phyloP scores from a whole-genome alignment of 2,113 vertebrate species.

The Melanotaenia duboulayi region DNA sequence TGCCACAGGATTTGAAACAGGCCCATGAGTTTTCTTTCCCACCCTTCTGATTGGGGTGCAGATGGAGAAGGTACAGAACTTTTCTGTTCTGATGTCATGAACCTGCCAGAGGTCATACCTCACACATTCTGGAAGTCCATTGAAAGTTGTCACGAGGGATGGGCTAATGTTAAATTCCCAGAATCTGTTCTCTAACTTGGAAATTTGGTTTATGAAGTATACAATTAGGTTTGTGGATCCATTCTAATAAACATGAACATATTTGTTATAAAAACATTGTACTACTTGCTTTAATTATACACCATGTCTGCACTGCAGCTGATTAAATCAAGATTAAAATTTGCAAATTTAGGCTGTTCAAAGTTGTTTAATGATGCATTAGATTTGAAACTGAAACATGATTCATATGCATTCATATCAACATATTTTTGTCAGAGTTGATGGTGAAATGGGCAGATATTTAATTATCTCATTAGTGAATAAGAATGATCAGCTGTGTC shows the following conservation, averaged over 20 bases:
- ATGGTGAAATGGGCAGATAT: too few species aligned
- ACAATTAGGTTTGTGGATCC: too few species aligned
- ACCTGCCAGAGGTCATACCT: conserved; percentile 32
- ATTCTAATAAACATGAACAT: neutral
- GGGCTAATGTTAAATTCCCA: conserved; percentile 13
- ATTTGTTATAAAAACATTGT: conserved; percentile 25
- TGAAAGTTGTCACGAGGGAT: conserved; percentile 14
- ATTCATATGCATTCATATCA: neutral
- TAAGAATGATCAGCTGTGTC: too few species aligned
- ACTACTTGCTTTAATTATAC: conserved; percentile 18
- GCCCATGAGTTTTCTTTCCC: conserved; percentile 33
- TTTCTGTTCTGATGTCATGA: conserved; percentile 35
- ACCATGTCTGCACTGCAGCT: neutral
- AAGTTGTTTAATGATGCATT: conserved; percentile 18
- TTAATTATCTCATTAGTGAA: too few species aligned
- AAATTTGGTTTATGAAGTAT: neutral
- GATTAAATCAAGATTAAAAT: conserved; percentile 41
- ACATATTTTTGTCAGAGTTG: neutral
- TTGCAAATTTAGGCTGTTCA: conserved; percentile 32
- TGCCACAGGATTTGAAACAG: conserved; percentile 75
- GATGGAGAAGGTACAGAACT: conserved; percentile 20
- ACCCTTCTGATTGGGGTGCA: conserved; percentile 24
- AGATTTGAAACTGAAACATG: neutral
- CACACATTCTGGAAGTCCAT: conserved; percentile 18
- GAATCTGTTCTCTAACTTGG: conserved; percentile 17